A percentile compares a stretch with the other conserved stretches of the same genome.
Conservation (phyloP, 1,140 invertebrate species). For the Pollicipes pollicipes region DNA sequence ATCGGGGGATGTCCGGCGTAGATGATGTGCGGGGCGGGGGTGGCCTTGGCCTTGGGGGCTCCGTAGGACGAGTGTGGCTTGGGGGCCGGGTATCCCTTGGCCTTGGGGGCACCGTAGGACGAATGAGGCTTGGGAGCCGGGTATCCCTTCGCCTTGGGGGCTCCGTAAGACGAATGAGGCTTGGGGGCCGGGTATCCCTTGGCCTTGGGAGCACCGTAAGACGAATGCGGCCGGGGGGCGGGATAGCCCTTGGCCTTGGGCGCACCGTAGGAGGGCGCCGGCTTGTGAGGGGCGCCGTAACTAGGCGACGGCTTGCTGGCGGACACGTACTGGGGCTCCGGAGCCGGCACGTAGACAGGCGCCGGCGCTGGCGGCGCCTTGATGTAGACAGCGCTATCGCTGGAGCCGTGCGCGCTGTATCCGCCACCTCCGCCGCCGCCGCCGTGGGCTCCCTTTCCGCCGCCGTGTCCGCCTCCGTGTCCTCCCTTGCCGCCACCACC, state of each 20-base stretch:
- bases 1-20: conserved; percentile 29
- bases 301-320: conserved; percentile 14
- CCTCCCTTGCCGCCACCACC: too few species aligned
- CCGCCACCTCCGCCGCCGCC: conserved; percentile 3
- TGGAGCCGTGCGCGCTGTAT: conserved; percentile 11
- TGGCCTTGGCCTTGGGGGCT: conserved; percentile 14
- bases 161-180: conserved; percentile 15
- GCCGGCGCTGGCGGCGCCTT: conserved; percentile 22
- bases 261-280: conserved; percentile 12
- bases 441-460: neutral
- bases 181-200: conserved; percentile 10
- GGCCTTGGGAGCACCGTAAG: conserved; percentile 18
- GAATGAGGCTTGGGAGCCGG: conserved; percentile 12
- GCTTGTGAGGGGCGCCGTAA: conserved; percentile 9
- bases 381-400: conserved; percentile 20
- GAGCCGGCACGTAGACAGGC: conserved; percentile 19
- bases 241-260: conserved; percentile 16
- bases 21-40: conserved; percentile 25
- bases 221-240: conserved; percentile 12
- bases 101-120: conserved; percentile 14
- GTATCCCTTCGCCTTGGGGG: conserved; percentile 14
- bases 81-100: conserved; percentile 11
- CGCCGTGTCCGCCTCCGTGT: too few species aligned
- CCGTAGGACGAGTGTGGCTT: conserved; percentile 14
- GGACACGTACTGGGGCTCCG: conserved; percentile 9